These are phyloP conservation scores for Resseliella maxima DNA, from an alignment of 2,888 invertebrate genomes.

Conservation along the genomic window DNA sequence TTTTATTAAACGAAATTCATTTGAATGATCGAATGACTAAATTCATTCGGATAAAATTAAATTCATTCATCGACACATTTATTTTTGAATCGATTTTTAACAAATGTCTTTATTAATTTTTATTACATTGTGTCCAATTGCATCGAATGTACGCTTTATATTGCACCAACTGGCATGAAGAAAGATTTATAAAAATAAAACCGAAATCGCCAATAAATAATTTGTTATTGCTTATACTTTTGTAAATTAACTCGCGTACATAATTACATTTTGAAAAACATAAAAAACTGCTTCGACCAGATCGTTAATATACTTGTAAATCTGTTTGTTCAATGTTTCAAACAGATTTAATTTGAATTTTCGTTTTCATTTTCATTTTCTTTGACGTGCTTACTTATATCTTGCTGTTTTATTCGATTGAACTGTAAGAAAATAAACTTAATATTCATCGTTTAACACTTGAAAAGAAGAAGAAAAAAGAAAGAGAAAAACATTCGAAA, in stretches of 20 bases:
- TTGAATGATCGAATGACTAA: too few species aligned
- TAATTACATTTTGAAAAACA: not conserved
- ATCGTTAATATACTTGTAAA: not conserved
- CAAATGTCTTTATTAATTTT: too few species aligned
- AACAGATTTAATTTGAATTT: not conserved
- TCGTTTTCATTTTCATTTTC: not conserved
- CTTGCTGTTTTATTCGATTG: not conserved
- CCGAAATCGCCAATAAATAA: not conserved
- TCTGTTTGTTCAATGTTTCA: not conserved
- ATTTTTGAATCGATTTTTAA: too few species aligned
- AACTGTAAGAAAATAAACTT: not conserved
- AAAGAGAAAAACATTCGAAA: not conserved
- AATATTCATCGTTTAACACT: not conserved
- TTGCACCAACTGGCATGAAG: too few species aligned
- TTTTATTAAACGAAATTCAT: too few species aligned
- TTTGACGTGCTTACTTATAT: not conserved
- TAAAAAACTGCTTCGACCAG: too few species aligned
- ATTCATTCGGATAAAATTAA: too few species aligned
- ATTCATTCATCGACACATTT: too few species aligned
- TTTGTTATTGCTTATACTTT: not conserved
- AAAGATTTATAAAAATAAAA: too few species aligned
- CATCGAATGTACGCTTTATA: too few species aligned
- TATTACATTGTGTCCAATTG: too few species aligned
- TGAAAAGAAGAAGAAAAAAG: not conserved
- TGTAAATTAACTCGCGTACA: not conserved